Evolutionary conservation across 2,797 vertebrate species (phyloP), one percentile per base, ranked within the genome.

Genomic region (Syndactyla subalaris): DNA sequence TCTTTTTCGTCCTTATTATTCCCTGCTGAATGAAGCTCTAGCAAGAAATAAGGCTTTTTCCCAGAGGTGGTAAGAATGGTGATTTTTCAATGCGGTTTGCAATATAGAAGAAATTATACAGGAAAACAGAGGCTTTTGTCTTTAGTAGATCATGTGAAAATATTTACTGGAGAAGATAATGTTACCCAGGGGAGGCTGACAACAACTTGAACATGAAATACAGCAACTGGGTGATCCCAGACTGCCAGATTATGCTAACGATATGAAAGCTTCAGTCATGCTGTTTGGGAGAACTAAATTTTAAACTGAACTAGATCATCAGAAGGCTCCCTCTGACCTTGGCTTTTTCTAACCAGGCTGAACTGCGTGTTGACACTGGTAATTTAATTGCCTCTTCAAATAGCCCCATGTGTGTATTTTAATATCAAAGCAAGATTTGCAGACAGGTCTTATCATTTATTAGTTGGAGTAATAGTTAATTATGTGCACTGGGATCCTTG

Each of bases 91-190:
- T 34, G 45, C 79, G 38, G 51, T 75, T 51, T 88, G 24, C 58
- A 81, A 66, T 2, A 12, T 43, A 84, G 73, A 72, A 84, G 66
- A 92, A 93, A 62, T 86, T 79, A 67, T 61, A 77, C 32, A 70
- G 78, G 65, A 82, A 86, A 91, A 62, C 30, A 74, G 81, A 78
- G 58, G 41, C 34, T 89, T 94, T 93, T 93, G 48, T 91, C 70
- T 73, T 68, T 61, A 73, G 55, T 32, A 77, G 63, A 82, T 95
- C 30, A 70, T 29, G 29, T 89, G 79, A 88, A 92, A 95, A 90
- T 84, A 94, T 90, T 94, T 89, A 85, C 79, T 79, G 65, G 55
- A 71, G 66, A 48, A 36, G 9, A 82, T 88, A 59, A 85, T 57
- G 81, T 86, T 73, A 82, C 90, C 77, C 57, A 58, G 61, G 61